Conservation (phyloP, 2,797 vertebrate genomes). For the Carapus acus region DNA sequence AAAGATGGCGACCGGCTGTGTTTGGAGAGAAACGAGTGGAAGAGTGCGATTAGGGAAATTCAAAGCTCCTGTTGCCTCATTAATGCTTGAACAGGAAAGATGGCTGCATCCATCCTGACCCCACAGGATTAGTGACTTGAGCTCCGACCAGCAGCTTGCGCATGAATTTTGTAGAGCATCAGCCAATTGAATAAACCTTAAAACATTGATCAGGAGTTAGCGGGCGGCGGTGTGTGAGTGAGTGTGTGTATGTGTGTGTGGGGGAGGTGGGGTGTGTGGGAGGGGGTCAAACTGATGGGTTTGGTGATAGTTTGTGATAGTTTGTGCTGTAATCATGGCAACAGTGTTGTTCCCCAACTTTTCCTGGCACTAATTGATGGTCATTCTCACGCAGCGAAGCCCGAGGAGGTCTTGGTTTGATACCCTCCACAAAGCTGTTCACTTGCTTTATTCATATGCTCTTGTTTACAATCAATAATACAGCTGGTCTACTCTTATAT, state of each 20-base stretch:
- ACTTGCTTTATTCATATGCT: background rate
- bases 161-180: constrained; percentile 28
- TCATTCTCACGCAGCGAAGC: constrained; percentile 37
- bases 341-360: constrained; percentile 21
- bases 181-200: constrained; percentile 22
- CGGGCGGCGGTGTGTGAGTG: too few species aligned
- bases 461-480: too few species aligned
- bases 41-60: constrained; percentile 26
- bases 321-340: constrained; percentile 40
- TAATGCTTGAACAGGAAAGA: constrained; percentile 32
- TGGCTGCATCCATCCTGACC: constrained; percentile 31
- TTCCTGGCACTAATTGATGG: constrained; percentile 36
- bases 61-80: constrained; percentile 26
- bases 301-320: constrained; percentile 25
- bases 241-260: too few species aligned
- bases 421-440: constrained; percentile 12
- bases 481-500: too few species aligned
- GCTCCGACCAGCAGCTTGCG: constrained; percentile 34
- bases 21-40: constrained; percentile 21
- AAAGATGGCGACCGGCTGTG: background rate
- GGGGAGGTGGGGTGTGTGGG: too few species aligned
- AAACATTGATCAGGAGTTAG: constrained; percentile 25
- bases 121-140: constrained; percentile 29
- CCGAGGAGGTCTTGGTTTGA: constrained; percentile 33
- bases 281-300: too few species aligned